Base-by-base conservation (phyloP, 2,113 vertebrate species). In the Brevimyrus niger region DNA sequence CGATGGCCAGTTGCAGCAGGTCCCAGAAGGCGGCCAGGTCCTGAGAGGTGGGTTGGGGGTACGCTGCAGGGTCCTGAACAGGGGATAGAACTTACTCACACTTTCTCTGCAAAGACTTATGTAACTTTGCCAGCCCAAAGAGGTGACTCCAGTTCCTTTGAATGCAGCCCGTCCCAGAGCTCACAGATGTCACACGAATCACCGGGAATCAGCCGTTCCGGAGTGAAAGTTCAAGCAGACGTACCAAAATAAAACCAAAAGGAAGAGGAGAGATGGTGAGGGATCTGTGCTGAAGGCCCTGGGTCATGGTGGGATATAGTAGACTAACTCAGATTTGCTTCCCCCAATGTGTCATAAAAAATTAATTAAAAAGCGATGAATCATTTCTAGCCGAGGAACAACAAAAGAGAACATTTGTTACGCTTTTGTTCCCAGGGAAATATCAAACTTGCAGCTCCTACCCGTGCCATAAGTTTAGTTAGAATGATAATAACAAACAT, bases 21-120 rank as follows among this genome's bases (percentile, higher is more conserved):
- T 99, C 98, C 98, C 98, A 99, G 95, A 98, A 98, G 93, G 97
- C 96, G 5, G 98, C 97, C 95, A 99, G 96, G 93, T 99, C 98
- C 97, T 99, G 98, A 95, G 97, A 97, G 91, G 96, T 97, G 95
- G 98, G 98, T 94, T 98, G 96, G 1, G 98, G 98, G 95, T 98
- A 99, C 0, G 97, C 97, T 0, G 97, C 97, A 44, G 98, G 98
- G 91, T 99, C 98, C 98, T 98, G 94, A 38, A 46, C 4, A 27
- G 84, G 11, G 86, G 1, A 1, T 31, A 55, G 86, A 31, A 58
- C 38, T 83, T n/a, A 47, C 80, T 65, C n/a, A 11, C 61, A 61
- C 58, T 61, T 61, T n/a, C 58, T 65, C 23, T 65, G 61, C 61
- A 69, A 65, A 69, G 61, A 69, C 4, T 69, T 69, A 31, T 13